These are phyloP conservation scores for Heliconius congener DNA, from an alignment of 1,140 invertebrate genomes.

Conservation along the genomic window DNA sequence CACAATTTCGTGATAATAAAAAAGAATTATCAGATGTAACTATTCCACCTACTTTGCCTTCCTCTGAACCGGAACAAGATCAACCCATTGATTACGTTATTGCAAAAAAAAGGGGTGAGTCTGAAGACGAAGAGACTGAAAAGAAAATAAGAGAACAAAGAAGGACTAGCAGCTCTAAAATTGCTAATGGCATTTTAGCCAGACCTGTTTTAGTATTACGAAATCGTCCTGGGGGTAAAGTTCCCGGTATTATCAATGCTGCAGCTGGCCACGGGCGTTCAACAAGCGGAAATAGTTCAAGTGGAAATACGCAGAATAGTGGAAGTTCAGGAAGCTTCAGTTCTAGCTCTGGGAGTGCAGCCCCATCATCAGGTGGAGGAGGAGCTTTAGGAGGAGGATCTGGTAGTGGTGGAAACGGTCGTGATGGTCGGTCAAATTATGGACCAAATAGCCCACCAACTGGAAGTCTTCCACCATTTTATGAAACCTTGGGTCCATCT, in stretches of 20 bases:
- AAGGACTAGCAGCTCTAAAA: constrained; percentile 82
- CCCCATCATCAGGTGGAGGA: constrained; percentile 82
- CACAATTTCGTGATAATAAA: constrained; percentile 76
- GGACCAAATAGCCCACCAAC: constrained; percentile 91
- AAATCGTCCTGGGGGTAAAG: constrained; percentile 80
- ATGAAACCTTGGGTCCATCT: constrained; percentile 86
- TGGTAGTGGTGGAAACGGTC: constrained; percentile 86
- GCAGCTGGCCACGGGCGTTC: constrained; percentile 89
- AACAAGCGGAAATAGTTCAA: constrained; percentile 81
- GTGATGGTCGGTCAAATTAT: constrained; percentile 89
- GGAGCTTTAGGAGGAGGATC: constrained; percentile 83
- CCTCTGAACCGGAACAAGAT: constrained; percentile 86
- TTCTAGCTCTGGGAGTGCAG: constrained; percentile 80
- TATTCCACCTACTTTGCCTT: constrained; percentile 74
- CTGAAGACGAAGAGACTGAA: constrained; percentile 84
- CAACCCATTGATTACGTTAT: constrained; percentile 94
- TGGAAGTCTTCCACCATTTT: constrained; percentile 91
- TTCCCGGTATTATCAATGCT: constrained; percentile 83
- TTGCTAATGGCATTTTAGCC: constrained; percentile 81
- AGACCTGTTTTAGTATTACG: constrained; percentile 71
- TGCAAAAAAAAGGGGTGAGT: constrained; percentile 87
- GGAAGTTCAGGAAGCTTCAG: constrained; percentile 81
- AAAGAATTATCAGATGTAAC: constrained; percentile 81
- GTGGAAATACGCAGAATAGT: constrained; percentile 79
- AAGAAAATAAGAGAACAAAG: constrained; percentile 83